Evolutionary conservation across 2,888 invertebrate species (phyloP), one percentile per base, ranked within the genome.

Genomic region (Colostygia pectinataria): DNA sequence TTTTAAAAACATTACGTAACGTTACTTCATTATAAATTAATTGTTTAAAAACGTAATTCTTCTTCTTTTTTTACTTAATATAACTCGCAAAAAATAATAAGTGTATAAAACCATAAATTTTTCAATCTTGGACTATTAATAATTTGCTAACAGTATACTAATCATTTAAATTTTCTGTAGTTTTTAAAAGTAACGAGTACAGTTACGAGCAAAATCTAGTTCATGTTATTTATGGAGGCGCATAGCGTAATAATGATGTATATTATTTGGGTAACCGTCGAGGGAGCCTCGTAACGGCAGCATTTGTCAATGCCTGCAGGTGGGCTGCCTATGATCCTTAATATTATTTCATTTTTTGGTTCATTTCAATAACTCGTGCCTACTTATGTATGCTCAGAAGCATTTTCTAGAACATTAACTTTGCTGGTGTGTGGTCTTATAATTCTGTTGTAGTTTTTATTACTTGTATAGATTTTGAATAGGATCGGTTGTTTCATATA

Each of bases 241-340:
- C 68, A 77, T 71, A 71, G 77, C 73, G 70, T 76, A 83, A 79
- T 85, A 84, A 86, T 85, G 82, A 84, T 84, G 86, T 84, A 84
- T 83, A 82, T 83, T 83, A 83, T 86, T 84, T 82, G 83, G 82
- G 78, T 68, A 53, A 69, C 71, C 65, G 71, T 69, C 67, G 67
- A 64, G 77, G 77, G 75, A 77, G 69, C 62, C 55, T 55, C 51
- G 66, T 68, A 69, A 68, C 74, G 68, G 72, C 68, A 71, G 74
- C 80, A 86, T 89, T 88, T 86, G 83, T 89, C 87, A 86, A 79
- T 77, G 81, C 74, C 75, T 64, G 71, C 82, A 83, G 85, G 88
- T 88, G 85, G 84, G 84, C 46, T 32, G 32, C 56, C 66, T 74
- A 72, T 71, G 71, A 73, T 75, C 72, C 74, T 77, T 85, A 81